Percentiles rank a stretch among this genome's conserved stretches.
Conservation (phyloP, 2,113 vertebrate species). For the Bufo bufo region DNA sequence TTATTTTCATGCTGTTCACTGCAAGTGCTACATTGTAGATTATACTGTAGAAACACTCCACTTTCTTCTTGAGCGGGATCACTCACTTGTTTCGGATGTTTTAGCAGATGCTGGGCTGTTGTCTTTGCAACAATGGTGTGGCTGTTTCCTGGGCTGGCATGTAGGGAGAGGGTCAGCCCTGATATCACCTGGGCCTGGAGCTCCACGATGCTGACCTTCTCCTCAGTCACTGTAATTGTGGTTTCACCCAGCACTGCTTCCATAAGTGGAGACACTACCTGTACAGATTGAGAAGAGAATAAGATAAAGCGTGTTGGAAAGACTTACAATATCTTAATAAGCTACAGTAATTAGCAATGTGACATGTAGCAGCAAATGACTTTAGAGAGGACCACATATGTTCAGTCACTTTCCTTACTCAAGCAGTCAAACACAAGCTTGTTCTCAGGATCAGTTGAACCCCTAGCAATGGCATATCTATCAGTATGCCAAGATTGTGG, state of each 20-base stretch:
- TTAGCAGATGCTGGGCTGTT: slow-evolving; percentile 84
- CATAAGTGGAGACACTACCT: slow-evolving; percentile 94
- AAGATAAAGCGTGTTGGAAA: not conserved
- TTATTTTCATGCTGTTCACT: not conserved
- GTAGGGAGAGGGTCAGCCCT: slow-evolving; percentile 85
- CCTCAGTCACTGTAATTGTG: slow-evolving; percentile 86
- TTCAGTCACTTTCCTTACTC: too few species aligned
- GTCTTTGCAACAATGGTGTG: slow-evolving; percentile 96
- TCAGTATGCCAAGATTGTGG: too few species aligned
- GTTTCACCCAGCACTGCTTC: slow-evolving; percentile 89
- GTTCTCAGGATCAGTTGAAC: too few species aligned
- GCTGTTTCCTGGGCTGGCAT: slow-evolving; percentile 93
- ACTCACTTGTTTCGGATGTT: slow-evolving; percentile 87
- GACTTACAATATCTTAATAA: not conserved
- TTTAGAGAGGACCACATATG: not conserved
- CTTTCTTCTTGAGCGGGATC: not conserved
- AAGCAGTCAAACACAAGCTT: too few species aligned
- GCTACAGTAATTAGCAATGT: not conserved
- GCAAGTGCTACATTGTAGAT: not conserved
- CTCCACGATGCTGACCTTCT: slow-evolving; percentile 93
- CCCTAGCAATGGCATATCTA: too few species aligned
- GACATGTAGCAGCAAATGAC: not conserved
- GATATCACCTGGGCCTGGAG: slow-evolving; percentile 89
- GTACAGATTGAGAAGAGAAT: slow-evolving; percentile 27
- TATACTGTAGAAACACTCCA: not conserved